phyloP scores from a whole-genome alignment of 1,140 invertebrate species.

The Achatina immaculata region DNA sequence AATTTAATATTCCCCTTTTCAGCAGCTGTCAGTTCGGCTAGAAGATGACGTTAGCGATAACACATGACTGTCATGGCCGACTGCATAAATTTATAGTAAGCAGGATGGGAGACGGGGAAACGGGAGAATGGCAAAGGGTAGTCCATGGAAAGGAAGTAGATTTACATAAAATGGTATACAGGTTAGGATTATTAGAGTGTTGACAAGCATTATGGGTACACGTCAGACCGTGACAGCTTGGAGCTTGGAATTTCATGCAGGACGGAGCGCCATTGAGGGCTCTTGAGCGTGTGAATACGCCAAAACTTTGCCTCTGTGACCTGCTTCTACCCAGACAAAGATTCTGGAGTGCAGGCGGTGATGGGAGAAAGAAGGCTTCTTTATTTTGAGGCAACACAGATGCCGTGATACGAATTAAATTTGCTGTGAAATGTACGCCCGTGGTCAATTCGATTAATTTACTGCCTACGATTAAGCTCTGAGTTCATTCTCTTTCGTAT shows the following conservation, averaged over 20 bases:
- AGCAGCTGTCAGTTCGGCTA: not conserved
- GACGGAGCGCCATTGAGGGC: not conserved
- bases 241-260: not conserved
- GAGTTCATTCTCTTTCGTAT: no score
- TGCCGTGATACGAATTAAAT: no score
- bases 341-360: not conserved
- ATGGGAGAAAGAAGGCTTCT: not conserved
- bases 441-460: no score
- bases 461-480: no score
- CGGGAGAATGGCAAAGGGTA: not conserved
- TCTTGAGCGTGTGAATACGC: not conserved
- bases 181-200: not conserved
- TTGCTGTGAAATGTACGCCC: no score
- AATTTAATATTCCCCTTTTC: not conserved
- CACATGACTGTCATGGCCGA: slow-evolving; percentile 1
- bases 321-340: not conserved
- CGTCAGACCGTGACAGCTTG: not conserved
- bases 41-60: not conserved
- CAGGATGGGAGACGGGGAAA: not conserved
- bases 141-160: not conserved
- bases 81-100: not conserved
- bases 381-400: not conserved
- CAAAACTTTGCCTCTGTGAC: not conserved
- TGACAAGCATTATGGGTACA: not conserved
- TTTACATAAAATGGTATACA: not conserved